phyloP scores from a whole-genome alignment of 2,113 vertebrate species.

The Polyodon spathula region DNA sequence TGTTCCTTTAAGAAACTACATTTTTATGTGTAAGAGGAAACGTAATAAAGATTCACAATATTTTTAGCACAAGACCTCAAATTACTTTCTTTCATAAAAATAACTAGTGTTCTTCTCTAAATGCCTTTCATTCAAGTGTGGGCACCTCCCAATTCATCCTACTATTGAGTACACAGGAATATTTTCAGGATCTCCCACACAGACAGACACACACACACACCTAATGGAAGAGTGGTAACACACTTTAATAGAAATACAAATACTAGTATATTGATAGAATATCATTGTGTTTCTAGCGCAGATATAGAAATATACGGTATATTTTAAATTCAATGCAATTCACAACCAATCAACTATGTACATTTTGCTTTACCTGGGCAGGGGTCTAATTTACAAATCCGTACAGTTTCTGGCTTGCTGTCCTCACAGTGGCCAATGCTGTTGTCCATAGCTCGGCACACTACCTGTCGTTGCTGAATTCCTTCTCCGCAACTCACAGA shows the following conservation, averaged over 20 bases:
- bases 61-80: not conserved
- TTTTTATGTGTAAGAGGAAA: not conserved
- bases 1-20: not conserved
- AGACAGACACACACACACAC: conserved; percentile 1
- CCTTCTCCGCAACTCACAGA: conserved; percentile 83
- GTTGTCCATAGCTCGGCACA: conserved; percentile 71
- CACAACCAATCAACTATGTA: not conserved
- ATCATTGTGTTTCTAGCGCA: too few species aligned
- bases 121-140: conserved; percentile 13
- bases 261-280: too few species aligned
- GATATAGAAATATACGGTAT: too few species aligned
- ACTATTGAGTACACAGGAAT: conserved; percentile 5
- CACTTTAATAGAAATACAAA: not conserved
- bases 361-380: conserved; percentile 66
- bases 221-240: not conserved
- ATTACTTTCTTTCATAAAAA: conserved; percentile 3
- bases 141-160: conserved; percentile 13
- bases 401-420: conserved; percentile 67
- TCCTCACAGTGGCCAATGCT: conserved; percentile 60
- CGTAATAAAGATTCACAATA: not conserved
- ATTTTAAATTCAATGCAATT: too few species aligned
- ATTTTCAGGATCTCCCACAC: not conserved
- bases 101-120: conserved; percentile 8
- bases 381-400: conserved; percentile 61
- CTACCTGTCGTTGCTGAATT: conserved; percentile 84